Base-by-base conservation (phyloP, 2,888 invertebrate species). In the Lepidocyrtinus sp. region DNA sequence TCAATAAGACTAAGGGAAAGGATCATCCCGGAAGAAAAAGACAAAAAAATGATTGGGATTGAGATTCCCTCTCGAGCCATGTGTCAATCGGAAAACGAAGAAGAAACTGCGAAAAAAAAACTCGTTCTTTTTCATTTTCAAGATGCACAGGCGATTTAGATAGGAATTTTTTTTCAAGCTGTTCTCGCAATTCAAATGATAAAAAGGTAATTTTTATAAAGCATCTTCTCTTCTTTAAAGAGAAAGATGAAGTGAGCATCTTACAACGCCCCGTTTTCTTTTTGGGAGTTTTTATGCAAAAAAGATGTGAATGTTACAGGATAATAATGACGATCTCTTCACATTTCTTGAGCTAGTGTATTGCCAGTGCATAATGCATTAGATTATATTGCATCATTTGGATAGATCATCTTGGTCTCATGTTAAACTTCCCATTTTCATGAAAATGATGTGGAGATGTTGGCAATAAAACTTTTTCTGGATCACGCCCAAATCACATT, bases 401-500 rank as follows among this genome's bases (percentile, higher is more conserved):
- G n/a, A n/a, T n/a, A n/a, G n/a, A n/a, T n/a, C n/a, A n/a, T n/a
- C n/a, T n/a, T n/a, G n/a, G n/a, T n/a, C n/a, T n/a, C n/a, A n/a
- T n/a, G n/a, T n/a, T n/a, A n/a, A n/a, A n/a, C 61, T 62, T 22
- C 22, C 22, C 62, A 62, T 62, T 22, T 62, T 19, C 9, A 62
- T 74, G 55, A 36, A 36, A 36, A 36, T 36, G 36, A 36, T 36
- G 36, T 7, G 36, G 36, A 5, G 5, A 36, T 12, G 36, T 12
- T 67, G 27, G 67, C 67, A 55, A 74, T 65, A 74, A 74, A 65
- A 67, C 21, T 45, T 59, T 63, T 24, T 75, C 75, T 69, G 69
- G 69, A 69, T 75, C 75, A 75, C 75, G 75, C 75, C 75, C 75
- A 75, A 75, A 75, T 75, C 69, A 63, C 69, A 69, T 75, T 68